A percentile compares a stretch with the other conserved stretches of the same genome.
Evolutionary conservation across 2,113 vertebrate genomes (phyloP).

Genomic region (Probosciger aterrimus): DNA sequence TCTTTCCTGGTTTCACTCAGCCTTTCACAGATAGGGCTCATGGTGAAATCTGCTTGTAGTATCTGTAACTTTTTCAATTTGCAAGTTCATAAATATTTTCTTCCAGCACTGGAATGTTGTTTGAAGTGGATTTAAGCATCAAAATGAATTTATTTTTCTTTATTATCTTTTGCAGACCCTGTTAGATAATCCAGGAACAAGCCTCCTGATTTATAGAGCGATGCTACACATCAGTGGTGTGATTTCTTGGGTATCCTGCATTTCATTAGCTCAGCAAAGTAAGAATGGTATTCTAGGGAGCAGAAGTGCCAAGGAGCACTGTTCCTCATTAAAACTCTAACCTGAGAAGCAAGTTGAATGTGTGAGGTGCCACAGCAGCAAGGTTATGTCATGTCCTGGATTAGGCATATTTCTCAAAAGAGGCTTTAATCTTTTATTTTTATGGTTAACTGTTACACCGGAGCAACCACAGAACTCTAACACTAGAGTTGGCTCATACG

Average conservation of each 20-base stretch:
- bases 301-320: neutral
- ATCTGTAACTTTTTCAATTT: neutral
- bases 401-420: neutral
- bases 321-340: neutral
- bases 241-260: neutral
- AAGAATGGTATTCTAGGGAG: neutral
- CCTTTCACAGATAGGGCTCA: neutral
- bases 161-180: neutral
- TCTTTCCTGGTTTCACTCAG: neutral
- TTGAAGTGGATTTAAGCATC: neutral
- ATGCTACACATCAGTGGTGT: neutral
- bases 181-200: neutral
- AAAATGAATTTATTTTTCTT: neutral
- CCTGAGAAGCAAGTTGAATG: neutral
- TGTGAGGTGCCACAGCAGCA: neutral
- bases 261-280: neutral
- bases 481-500: accelerated
- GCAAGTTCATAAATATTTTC: neutral
- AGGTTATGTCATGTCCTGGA: neutral
- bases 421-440: neutral
- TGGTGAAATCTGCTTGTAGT: neutral
- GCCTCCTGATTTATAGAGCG: neutral
- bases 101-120: neutral
- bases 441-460: neutral
- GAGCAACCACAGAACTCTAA: neutral